Base-by-base conservation (phyloP, 2,113 vertebrate species). In the Cottus gobio region DNA sequence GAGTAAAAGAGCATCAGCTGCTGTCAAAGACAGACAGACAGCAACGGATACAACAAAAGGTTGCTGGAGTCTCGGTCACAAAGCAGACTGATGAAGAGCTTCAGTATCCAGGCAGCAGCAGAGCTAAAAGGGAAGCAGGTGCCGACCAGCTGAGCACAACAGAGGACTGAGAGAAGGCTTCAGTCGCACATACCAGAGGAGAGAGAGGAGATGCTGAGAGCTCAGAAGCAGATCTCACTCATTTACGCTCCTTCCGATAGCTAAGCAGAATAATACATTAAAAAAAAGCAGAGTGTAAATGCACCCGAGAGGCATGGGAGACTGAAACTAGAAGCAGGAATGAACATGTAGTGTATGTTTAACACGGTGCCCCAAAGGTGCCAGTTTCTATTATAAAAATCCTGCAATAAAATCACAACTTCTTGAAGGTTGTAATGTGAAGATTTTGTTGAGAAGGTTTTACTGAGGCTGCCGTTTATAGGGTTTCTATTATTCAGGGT, bases 81-180 rank as follows among this genome's bases (percentile, higher is more conserved):
- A 67, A 77, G 77, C 50, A 65, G 71, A 69, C 79, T 89, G 85
- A 91, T 86, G 83, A 65, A 91, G 87, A 80, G 78, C 16, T 76
- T 71, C 16, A 42, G 85, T 86, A 69, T 84, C 87, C 79, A 80
- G 77, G 90, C 78, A 91, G 87, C 83, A 65, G 75, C 39, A 3
- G 34, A 10, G 62, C 79, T 61, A n/a, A 76, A 79, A 79, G 79
- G 42, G 28, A 86, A 67, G 80, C 82, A 89, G 84, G 76, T 85
- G 75, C 63, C 31, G 28, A 42, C 64, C 52, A 72, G 63, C 66
- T 54, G 67, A 82, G 82, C 64, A 3, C 31, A 58, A 18, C 54
- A 11, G 78, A 37, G 65, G 26, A 36, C 4, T 2, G 52, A 54
- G 36, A 31, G 42, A 13, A 18, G 48, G 46, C 15, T 57, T 62